Base-by-base conservation (phyloP, 2,888 invertebrate genomes). In the Acrobasis repandana region DNA sequence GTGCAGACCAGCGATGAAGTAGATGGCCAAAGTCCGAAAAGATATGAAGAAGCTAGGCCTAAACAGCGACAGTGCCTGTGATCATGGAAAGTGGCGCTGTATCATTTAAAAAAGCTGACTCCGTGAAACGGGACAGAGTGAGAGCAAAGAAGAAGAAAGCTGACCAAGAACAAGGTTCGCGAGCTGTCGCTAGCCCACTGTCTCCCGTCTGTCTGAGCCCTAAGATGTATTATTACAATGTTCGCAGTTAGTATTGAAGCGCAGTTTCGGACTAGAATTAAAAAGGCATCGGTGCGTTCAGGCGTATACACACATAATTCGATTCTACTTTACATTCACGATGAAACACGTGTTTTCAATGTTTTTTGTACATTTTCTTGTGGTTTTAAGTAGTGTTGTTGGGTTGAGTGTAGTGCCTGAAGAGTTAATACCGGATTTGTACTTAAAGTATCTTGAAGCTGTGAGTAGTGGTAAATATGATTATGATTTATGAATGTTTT, bases 361-460 rank as follows among this genome's bases (percentile, higher is more conserved):
- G 1, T 28, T 43, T n/a, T 46, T 14, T 9, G 10, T 56, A 15
- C 16, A 36, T 52, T 36, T 52, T 52, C 11, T 52, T 18, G n/a
- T 43, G 9, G 28, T 43, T 49, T 49, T 34, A 0, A 49, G 33
- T 6, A 16, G n/a, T 36, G 48, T 16, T 14, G 2, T 11, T 15
- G 52, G 34, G 15, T 10, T 15, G 9, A 36, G 52, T 16, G 10
- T 10, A 16, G 52, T 68, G 38, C 46, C 74, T 0, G 70, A 74
- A 18, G 63, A 69, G 9, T 49, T 82, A 6, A 56, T 83, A 2
- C 61, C 67, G 0, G 68, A 74, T 3, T 63, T 85, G 28, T 81
- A 83, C 63, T 38, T 65, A 2, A 68, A 75, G 33, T 85, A 87
- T 63, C 75, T 65, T 57, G 77, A 80, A 16, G 80, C 81, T 1